Base-by-base conservation (phyloP, 2,113 vertebrate species). In the Callithrix jacchus region DNA sequence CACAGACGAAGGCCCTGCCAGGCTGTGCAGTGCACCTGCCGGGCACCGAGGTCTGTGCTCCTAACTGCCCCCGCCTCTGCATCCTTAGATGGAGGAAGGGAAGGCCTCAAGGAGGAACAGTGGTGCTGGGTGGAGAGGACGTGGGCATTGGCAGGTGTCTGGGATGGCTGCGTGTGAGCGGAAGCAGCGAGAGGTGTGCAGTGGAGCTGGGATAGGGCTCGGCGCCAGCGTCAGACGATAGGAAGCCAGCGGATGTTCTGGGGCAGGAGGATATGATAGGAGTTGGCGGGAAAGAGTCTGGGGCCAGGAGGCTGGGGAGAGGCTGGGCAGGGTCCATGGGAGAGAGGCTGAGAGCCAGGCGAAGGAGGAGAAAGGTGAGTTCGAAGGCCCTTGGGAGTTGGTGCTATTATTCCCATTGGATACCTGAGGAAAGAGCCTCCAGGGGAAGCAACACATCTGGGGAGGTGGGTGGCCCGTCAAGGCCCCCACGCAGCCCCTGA, bases 1-100 rank as follows among this genome's bases (percentile, higher is more conserved):
- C 16, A 0, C 8, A 5, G 11, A 0, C 1, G 64, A 32, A n/a
- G 6, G 12, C 40, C 56, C 68, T 35, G 40, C 25, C 25, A 0
- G 45, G 27, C 47, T 32, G 27, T 71, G 20, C 12, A 2, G 16
- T 0, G 1, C 25, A 5, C 2, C 18, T 35, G 2, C 73, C 16
- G 30, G 64, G 30, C 37, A 6, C 37, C 0, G 37, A 35, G 47
- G 30, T 1, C 83, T 0, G 0, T 1, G 20, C 9, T 74, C 25
- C 2, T 9, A 0, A 30, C 49, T 25, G 25, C 8, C n/a, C 35
- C 3, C 70, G 10, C 14, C 35, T 61, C 68, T 37, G 10, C 73
- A 8, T 35, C 49, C 66, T 5, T 20, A 20, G 8, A 12, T 23
- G 12, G n/a, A 47, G 47, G 56, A 79, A 23, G 45, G 42, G 16